phyloP scores from a whole-genome alignment of 2,797 vertebrate genomes.

The Bovichtus diacanthus region DNA sequence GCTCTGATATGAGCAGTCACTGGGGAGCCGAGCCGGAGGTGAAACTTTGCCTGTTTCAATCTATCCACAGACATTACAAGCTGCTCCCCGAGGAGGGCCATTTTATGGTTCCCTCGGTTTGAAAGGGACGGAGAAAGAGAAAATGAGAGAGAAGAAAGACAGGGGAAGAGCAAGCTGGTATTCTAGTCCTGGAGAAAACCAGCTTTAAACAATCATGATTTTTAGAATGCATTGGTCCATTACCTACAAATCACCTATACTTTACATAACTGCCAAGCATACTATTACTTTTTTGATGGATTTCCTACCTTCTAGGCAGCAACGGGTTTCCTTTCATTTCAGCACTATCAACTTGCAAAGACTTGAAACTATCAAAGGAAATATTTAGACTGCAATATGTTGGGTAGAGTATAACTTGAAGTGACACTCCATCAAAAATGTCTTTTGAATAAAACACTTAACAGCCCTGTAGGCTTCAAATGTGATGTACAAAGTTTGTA shows the following conservation, averaged over 20 bases:
- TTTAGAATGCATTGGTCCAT: constrained; percentile 29
- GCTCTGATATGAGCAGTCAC: constrained; percentile 60
- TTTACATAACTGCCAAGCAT: constrained; percentile 14
- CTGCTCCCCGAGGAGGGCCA: constrained; percentile 47
- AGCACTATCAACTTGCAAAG: constrained; percentile 13
- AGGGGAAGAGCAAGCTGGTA: neutral
- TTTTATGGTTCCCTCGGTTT: constrained; percentile 51
- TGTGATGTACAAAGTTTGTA: neutral
- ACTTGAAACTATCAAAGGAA: constrained; percentile 11
- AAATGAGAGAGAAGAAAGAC: constrained; percentile 12
- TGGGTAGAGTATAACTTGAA: constrained; percentile 20
- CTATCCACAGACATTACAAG: constrained; percentile 66
- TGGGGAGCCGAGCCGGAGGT: constrained; percentile 60
- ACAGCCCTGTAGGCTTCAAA: neutral
- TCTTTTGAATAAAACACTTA: neutral
- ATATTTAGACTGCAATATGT: constrained; percentile 26
- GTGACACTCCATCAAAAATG: neutral
- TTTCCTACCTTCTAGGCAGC: constrained; percentile 27
- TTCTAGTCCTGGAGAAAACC: constrained; percentile 14
- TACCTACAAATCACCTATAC: constrained; percentile 29
- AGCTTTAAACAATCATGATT: constrained; percentile 27
- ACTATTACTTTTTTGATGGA: constrained; percentile 1
- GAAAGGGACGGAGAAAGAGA: constrained; percentile 26
- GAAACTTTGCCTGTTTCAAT: constrained; percentile 70
- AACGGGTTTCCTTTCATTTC: constrained; percentile 20